Evolutionary conservation across 2,888 invertebrate genomes (phyloP).

Genomic region (Amaurobius ferox): DNA sequence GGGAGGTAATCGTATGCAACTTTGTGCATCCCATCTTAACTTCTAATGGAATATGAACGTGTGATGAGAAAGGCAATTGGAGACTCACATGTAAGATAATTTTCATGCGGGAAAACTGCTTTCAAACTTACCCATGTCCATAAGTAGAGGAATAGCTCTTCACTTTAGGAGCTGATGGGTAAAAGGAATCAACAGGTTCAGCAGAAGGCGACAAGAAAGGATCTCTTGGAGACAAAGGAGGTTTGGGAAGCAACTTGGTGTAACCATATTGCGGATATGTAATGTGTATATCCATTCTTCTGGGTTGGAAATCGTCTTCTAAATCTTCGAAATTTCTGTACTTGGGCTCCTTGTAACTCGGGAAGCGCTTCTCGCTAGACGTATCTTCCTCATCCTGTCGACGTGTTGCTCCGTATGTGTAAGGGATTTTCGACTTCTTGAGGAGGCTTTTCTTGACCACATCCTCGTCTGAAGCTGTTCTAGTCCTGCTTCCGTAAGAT

Average conservation of each 20-base stretch:
- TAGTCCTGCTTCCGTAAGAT: constrained; percentile 26
- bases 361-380: constrained; percentile 5
- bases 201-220: constrained; percentile 45
- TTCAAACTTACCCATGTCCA: constrained; percentile 11
- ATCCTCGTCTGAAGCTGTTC: not conserved
- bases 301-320: constrained; percentile 41
- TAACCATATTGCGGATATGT: constrained; percentile 13
- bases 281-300: constrained; percentile 25
- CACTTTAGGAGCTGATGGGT: constrained; percentile 31
- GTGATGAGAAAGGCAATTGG: no score
- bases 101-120: no score
- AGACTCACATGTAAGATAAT: no score
- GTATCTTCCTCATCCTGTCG: constrained; percentile 21
- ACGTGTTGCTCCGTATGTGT: constrained; percentile 33
- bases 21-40: no score
- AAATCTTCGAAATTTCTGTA: constrained; percentile 60
- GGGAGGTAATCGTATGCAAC: no score
- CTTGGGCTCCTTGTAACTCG: constrained; percentile 39
- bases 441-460: constrained; percentile 16
- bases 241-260: constrained; percentile 10
- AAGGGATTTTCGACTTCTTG: constrained; percentile 36
- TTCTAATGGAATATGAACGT: no score
- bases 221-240: constrained; percentile 40
- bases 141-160: constrained; percentile 37
- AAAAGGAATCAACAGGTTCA: constrained; percentile 34